phyloP scores from a whole-genome alignment of 2,113 vertebrate genomes.

The Brachypteracias leptosomus region DNA sequence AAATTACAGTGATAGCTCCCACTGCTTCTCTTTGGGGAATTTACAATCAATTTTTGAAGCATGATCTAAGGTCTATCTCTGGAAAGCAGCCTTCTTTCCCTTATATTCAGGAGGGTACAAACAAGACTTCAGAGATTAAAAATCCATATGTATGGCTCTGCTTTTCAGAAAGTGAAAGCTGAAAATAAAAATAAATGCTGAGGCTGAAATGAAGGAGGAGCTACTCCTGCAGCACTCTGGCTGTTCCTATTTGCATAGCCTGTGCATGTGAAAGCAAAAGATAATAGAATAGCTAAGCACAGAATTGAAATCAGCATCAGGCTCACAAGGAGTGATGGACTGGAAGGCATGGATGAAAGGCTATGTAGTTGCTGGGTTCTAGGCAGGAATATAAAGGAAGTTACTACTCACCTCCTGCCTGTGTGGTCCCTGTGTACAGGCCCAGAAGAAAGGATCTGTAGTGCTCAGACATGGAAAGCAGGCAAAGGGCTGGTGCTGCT shows the following conservation, averaged over 20 bases:
- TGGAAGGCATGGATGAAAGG: not conserved
- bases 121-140: not conserved
- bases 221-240: not conserved
- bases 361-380: not conserved
- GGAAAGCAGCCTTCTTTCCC: not conserved
- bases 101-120: not conserved
- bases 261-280: not conserved
- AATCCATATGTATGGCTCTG: not conserved
- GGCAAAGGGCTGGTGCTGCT: not conserved
- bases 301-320: not conserved
- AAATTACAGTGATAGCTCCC: not conserved
- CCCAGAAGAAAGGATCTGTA: not conserved
- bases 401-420: not conserved
- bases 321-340: not conserved
- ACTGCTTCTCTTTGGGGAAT: not conserved
- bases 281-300: not conserved
- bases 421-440: not conserved
- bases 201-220: not conserved
- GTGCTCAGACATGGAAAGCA: not conserved
- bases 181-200: not conserved
- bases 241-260: not conserved
- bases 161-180: not conserved
- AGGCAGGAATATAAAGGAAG: not conserved
- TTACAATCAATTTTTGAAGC: not conserved
- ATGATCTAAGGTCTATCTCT: not conserved